Evolutionary conservation across 1,140 invertebrate species (phyloP), one percentile per base, ranked within the genome.

Genomic region (Drosophila ananassae): DNA sequence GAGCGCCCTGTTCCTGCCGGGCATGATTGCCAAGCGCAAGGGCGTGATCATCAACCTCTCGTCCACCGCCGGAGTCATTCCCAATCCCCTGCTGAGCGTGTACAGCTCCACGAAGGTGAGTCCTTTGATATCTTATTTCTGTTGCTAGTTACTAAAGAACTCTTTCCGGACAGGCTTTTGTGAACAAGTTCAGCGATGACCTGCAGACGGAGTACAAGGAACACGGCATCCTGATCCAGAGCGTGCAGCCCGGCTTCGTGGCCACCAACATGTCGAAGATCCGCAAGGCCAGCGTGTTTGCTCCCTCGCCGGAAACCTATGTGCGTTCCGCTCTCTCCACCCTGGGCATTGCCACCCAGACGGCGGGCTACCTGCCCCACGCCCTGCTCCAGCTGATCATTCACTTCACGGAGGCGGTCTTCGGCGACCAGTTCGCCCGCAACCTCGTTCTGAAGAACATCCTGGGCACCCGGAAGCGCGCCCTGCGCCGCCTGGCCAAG

Each of bases 41-140:
- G 99, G 98, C 8, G 95, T 98, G 0, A 94, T 99, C 28, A 96
- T 99, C 47, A 99, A 99, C 91, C 93, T 99, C 30, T 96, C 98
- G 1, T 99, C 98, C 9, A 95, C 95, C 0, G 94, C 97, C 0
- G 96, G 96, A 1, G 92, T 94, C 1, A 95, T 96, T 67, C 97
- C 97, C 0, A 95, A 95, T 66, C 97, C 98, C 4, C 93, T 99
- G 39, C 93, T 99, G 2, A 94, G 95, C 9, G 95, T 98, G 0
- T 99, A 99, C 81, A 95, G 96, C 21, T 97, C 97, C 22, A 95
- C 96, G 50, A 99, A 99, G 94, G 96, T 96, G 92, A 91, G 60
- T 3, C 3, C 2, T 44, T 44, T 4, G 13, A 13, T 13, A 39
- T 30, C 6, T 30, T 12, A 2, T 54, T 22, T 22, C 22, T 25